phyloP scores from a whole-genome alignment of 2,113 vertebrate genomes.

The Cyphomyrus plagiostoma region DNA sequence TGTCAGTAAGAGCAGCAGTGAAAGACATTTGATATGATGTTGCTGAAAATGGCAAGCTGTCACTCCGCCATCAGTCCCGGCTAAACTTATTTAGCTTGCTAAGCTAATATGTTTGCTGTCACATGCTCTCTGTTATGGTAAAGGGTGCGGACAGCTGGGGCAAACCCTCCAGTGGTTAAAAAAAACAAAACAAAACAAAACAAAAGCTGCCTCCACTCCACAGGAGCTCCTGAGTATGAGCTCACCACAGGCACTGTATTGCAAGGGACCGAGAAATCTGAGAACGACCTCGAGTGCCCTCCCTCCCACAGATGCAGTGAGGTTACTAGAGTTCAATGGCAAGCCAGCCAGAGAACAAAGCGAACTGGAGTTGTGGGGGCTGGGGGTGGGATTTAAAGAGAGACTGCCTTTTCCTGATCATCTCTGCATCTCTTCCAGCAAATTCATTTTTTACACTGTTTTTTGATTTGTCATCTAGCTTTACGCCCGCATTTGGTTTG shows the following conservation, averaged over 20 bases:
- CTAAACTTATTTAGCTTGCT: constrained; percentile 39
- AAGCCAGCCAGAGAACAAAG: neutral
- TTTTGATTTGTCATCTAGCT: constrained; percentile 27
- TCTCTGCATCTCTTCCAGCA: neutral
- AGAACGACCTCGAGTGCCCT: constrained; percentile 44
- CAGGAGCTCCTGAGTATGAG: neutral
- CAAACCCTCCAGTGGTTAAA: neutral
- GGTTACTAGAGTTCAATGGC: constrained; percentile 50
- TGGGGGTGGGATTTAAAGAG: neutral
- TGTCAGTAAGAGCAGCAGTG: constrained; percentile 4
- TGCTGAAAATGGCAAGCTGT: constrained; percentile 23
- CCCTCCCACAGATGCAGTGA: constrained; percentile 4
- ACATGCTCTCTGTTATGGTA: constrained; percentile 56
- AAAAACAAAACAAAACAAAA: neutral
- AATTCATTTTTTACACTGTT: neutral
- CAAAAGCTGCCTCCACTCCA: neutral
- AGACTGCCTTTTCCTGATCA: neutral
- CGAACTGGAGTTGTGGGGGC: neutral
- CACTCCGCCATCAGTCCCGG: constrained; percentile 12
- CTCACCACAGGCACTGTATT: neutral
- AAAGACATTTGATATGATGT: neutral
- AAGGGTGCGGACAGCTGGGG: constrained; percentile 16
- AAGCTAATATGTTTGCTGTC: constrained; percentile 53
- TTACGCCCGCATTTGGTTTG: neutral
- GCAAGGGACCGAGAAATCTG: constrained; percentile 6